A percentile compares a stretch with the other conserved stretches of the same genome.
Evolutionary conservation across 2,888 invertebrate species (phyloP).

Genomic region (Coenonympha glycerion): DNA sequence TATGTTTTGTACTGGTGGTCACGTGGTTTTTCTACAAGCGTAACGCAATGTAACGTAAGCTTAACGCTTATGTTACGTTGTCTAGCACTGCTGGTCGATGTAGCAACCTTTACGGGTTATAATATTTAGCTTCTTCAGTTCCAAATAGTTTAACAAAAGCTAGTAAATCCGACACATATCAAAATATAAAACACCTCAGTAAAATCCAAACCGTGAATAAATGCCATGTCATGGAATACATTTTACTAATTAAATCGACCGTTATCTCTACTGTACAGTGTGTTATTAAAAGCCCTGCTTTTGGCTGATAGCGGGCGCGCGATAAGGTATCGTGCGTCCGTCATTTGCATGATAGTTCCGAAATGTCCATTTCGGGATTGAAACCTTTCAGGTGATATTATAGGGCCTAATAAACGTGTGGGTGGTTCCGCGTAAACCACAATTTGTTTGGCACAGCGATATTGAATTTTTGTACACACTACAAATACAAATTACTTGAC

Average conservation of each 20-base stretch:
- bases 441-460: background rate
- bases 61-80: no score
- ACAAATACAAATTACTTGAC: no score
- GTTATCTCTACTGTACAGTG: conserved; percentile 2
- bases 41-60: no score
- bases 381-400: conserved; percentile 55
- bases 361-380: conserved; percentile 58
- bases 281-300: conserved; percentile 12
- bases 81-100: no score
- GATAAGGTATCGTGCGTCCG: conserved; percentile 43
- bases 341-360: conserved; percentile 32
- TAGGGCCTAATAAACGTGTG: conserved; percentile 43
- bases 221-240: background rate
- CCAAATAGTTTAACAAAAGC: no score
- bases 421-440: conserved; percentile 33
- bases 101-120: no score
- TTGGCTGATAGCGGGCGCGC: conserved; percentile 22
- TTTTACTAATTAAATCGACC: conserved; percentile 10
- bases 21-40: no score
- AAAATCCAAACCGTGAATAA: background rate
- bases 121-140: no score
- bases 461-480: no score
- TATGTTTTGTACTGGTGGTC: no score
- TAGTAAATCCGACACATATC: no score
- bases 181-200: no score